Base-by-base conservation (phyloP, 2,113 vertebrate genomes). In the Zosterops hypoxanthus region DNA sequence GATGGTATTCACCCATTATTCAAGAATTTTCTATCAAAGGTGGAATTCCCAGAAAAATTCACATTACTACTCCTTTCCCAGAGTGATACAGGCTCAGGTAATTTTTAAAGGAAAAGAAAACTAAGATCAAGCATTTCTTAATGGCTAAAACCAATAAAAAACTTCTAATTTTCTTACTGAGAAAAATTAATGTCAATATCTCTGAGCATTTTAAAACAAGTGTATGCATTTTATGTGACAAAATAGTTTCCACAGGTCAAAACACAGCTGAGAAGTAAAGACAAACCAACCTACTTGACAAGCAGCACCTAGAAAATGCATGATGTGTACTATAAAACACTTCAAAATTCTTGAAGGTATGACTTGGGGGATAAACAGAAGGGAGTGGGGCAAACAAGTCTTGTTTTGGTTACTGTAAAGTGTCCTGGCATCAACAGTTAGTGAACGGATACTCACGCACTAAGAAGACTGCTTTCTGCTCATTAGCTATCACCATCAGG, bases 401-500 rank as follows among this genome's bases (percentile, higher is more conserved):
- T 76, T 31, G 12, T 6, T 20, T 41, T 16, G 8, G 46, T n/a
- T 69, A 57, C 59, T 25, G 12, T 31, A 16, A 91, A 44, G 7
- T 31, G 4, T 46, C 57, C 11, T 20, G 41, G 42, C 22, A 86
- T 4, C 41, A 28, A 28, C 9, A 44, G 9, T 34, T 31, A 57
- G 34, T 6, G 36, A 59, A 93, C 0, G 22, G 7, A 44, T 93
- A 97, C 98, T 97, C 92, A 99, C 99, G 98, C 95, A 99, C 98
- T 94, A 99, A 97, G 95, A 99, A 99, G 13, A 98, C 99, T 2
- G 99, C 99, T 96, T 98, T 99, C 78, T 99, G 99, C 24, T 99
- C 98, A 44, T 97, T 98, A 55, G 99, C 99, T 93, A 99, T 99
- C 15, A 99, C 99, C 95, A 99, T 98, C 78, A 99, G 98, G 94